Conservation (phyloP, 2,888 invertebrate species). For the Drosophila birchii region DNA sequence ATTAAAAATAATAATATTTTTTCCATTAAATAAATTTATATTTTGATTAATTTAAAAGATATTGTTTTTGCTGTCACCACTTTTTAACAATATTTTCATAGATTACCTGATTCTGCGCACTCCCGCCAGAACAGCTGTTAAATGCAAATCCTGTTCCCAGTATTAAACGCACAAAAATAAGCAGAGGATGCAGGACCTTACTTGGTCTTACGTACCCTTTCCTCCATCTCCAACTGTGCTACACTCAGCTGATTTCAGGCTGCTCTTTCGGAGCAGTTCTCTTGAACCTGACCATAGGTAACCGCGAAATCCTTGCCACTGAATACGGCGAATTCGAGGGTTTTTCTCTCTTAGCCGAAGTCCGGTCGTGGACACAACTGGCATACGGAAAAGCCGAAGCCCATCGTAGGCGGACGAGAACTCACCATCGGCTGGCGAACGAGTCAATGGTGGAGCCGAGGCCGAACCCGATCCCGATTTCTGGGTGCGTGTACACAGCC, state of each 20-base stretch:
- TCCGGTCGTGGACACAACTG: constrained; percentile 2
- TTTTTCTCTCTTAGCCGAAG: constrained; percentile 32
- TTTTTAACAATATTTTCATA: constrained; percentile 43
- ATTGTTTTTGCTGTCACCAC: too few species aligned
- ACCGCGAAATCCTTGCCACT: constrained; percentile 35
- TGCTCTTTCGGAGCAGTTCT: constrained; percentile 31
- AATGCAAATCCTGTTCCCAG: constrained; percentile 8
- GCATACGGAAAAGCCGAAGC: constrained; percentile 25
- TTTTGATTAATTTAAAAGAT: too few species aligned
- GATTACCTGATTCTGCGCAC: constrained; percentile 59
- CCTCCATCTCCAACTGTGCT: constrained; percentile 43
- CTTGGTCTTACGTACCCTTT: not conserved
- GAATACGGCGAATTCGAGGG: constrained; percentile 10
- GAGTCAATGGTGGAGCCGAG: constrained; percentile 48
- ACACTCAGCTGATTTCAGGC: constrained; percentile 45
- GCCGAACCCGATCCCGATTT: constrained; percentile 11
- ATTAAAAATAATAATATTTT: not conserved
- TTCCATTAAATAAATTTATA: not conserved
- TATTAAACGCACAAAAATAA: constrained; percentile 14
- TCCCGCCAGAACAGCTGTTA: constrained; percentile 34
- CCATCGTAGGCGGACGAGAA: constrained; percentile 31
- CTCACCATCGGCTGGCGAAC: constrained; percentile 33
- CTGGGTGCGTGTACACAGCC: constrained; percentile 58
- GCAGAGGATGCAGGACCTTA: constrained; percentile 8
- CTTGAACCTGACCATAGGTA: constrained; percentile 58